These are phyloP conservation scores for Stigmatopora argus DNA, from an alignment of 2,113 vertebrate genomes.

Conservation along the genomic window DNA sequence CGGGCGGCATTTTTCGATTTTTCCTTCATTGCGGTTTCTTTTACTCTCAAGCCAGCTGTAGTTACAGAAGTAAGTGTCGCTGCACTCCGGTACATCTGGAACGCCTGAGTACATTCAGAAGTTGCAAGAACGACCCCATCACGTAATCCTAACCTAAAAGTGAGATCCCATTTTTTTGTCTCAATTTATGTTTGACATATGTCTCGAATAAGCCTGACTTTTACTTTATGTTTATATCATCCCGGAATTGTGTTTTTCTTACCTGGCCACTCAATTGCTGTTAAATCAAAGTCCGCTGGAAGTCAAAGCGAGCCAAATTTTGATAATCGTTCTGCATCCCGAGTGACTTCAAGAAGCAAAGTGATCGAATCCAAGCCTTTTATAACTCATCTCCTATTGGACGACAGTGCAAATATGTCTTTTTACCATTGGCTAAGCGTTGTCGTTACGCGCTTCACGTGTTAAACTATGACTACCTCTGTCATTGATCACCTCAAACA, in stretches of 20 bases:
- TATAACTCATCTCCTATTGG: conserved; percentile 55
- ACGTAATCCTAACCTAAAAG: not conserved
- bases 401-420: not conserved
- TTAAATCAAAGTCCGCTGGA: not conserved
- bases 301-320: not conserved
- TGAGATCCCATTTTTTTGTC: not conserved
- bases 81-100: not conserved
- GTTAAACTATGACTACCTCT: conserved; percentile 39
- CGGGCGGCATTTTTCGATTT: conserved; percentile 98
- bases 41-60: conserved; percentile 11
- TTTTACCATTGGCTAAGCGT: conserved; percentile 40
- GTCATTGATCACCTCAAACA: conserved; percentile 8
- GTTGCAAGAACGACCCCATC: not conserved
- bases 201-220: too few relatives aligned
- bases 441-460: not conserved
- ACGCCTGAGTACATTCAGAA: not conserved
- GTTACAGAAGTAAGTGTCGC: conserved; percentile 5
- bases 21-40: conserved; percentile 82
- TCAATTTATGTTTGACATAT: too few relatives aligned
- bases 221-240: not conserved
- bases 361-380: not conserved
- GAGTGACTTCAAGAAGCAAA: not conserved
- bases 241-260: not conserved
- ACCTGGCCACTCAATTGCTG: conserved; percentile 10
- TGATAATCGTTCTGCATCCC: conserved; percentile 7